Evolutionary conservation across 2,797 vertebrate genomes (phyloP).

Genomic region (Diglossa cyanea): DNA sequence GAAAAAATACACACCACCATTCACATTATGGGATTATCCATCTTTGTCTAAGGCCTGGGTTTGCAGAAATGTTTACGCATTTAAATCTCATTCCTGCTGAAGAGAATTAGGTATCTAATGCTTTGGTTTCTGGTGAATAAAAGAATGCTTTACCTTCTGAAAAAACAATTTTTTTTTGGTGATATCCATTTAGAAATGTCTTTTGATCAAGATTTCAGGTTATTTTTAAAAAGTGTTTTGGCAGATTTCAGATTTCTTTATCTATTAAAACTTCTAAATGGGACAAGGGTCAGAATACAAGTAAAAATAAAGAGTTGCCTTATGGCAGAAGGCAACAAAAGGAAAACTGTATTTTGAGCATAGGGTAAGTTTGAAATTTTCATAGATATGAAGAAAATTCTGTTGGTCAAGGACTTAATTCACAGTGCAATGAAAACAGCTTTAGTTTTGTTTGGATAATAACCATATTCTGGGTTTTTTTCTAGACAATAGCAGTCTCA

Average conservation of each 20-base stretch:
- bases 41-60: neutral
- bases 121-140: neutral
- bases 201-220: neutral
- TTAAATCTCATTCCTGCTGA: neutral
- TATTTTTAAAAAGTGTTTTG: neutral
- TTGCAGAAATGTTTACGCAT: neutral
- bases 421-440: neutral
- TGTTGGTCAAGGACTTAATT: neutral
- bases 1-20: neutral
- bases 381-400: neutral
- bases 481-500: neutral
- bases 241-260: neutral
- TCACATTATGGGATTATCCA: neutral
- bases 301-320: neutral
- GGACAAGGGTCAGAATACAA: neutral
- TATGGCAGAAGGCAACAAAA: neutral
- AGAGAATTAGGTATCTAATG: neutral
- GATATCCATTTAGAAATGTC: neutral
- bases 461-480: neutral
- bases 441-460: neutral
- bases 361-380: neutral
- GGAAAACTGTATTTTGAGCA: neutral
- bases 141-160: neutral
- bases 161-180: rapidly evolving
- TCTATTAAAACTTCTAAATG: neutral